A percentile compares a stretch with the other conserved stretches of the same genome.
These are phyloP conservation scores for Kryptolebias ocellatus DNA, from an alignment of 2,797 vertebrate species.

Conservation along the genomic window DNA sequence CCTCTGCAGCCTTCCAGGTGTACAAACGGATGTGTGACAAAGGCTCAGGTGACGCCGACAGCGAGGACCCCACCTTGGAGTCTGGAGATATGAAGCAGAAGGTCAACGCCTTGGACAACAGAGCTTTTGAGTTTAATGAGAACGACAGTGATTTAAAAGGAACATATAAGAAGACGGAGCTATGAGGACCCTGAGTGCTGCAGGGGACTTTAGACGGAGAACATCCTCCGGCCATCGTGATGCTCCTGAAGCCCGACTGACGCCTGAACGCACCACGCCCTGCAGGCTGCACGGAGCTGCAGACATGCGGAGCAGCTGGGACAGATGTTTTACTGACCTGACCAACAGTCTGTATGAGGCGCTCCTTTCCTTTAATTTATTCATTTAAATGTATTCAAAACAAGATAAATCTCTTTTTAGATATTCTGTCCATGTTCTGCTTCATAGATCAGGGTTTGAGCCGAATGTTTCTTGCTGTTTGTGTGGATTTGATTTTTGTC, in stretches of 20 bases:
- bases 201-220: slow-evolving; percentile 10
- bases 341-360: background rate
- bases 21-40: slow-evolving; percentile 19
- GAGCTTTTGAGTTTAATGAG: slow-evolving; percentile 54
- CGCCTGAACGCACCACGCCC: slow-evolving; percentile 31
- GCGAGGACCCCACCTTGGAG: slow-evolving; percentile 16
- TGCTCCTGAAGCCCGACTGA: too few species aligned
- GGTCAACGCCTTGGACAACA: slow-evolving; percentile 57
- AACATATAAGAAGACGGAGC: slow-evolving; percentile 42
- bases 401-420: background rate
- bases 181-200: slow-evolving; percentile 49
- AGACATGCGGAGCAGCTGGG: too few species aligned
- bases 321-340: too few species aligned
- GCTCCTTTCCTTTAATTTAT: slow-evolving; percentile 21
- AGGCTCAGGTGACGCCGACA: slow-evolving; percentile 22
- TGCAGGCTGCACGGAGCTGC: slow-evolving; percentile 35
- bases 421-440: background rate
- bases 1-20: slow-evolving; percentile 63
- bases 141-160: slow-evolving; percentile 41
- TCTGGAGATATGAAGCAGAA: slow-evolving; percentile 37
- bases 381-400: slow-evolving; percentile 14
- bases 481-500: background rate
- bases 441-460: background rate
- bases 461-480: background rate
- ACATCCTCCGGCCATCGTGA: background rate